Percentiles rank a stretch among this genome's conserved stretches.
These are phyloP conservation scores for Gibbula magus DNA, from an alignment of 2,888 invertebrate species.

Conservation along the genomic window DNA sequence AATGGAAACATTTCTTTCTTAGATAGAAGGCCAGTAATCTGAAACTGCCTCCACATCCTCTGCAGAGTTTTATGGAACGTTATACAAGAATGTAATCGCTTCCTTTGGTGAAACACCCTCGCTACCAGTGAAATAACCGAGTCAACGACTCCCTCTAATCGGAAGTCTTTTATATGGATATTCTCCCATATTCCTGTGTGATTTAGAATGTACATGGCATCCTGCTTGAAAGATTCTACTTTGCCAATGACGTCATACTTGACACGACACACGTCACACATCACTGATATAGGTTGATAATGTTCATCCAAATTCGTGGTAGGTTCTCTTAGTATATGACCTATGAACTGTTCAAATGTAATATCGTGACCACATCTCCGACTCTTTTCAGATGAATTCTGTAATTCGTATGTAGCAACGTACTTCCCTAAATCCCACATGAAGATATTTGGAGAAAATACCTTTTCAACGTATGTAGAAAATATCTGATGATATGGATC, in stretches of 20 bases:
- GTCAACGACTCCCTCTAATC: neutral
- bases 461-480: slow-evolving; percentile 47
- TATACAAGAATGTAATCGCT: neutral
- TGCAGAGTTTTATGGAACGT: neutral
- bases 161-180: neutral
- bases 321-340: neutral
- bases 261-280: slow-evolving; percentile 41
- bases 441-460: slow-evolving; percentile 44
- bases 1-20: neutral
- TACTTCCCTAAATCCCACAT: slow-evolving; percentile 34
- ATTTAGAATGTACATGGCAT: slow-evolving; percentile 33
- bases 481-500: slow-evolving; percentile 44
- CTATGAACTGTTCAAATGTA: slow-evolving; percentile 32
- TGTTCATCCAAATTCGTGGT: slow-evolving; percentile 35
- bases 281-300: slow-evolving; percentile 31
- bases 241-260: slow-evolving; percentile 44
- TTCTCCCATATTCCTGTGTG: neutral
- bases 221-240: slow-evolving; percentile 39
- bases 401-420: neutral
- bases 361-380: slow-evolving; percentile 30
- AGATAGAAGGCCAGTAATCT: neutral
- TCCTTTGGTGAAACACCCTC: neutral
- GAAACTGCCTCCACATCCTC: neutral
- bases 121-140: neutral
- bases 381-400: neutral